Conservation (phyloP, 2,113 vertebrate genomes). For the Boleophthalmus pectinirostris region DNA sequence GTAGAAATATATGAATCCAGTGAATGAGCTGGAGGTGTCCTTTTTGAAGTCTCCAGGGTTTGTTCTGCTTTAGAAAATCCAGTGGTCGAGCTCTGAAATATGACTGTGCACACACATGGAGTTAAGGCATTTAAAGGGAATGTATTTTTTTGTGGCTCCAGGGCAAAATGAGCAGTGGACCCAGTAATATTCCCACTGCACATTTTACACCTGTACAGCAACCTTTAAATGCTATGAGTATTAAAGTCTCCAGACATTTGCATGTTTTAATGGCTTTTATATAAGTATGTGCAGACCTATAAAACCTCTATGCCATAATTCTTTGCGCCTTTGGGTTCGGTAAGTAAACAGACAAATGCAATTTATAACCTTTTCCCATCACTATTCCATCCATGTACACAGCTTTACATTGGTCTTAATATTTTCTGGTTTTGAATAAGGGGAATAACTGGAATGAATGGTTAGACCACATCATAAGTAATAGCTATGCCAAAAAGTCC, state of each 20-base stretch:
- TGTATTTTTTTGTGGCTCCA: background rate
- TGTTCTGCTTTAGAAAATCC: background rate
- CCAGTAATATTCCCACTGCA: background rate
- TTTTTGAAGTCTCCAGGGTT: constrained; percentile 39
- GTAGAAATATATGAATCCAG: constrained; percentile 53
- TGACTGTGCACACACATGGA: background rate
- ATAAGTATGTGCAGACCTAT: constrained; percentile 1
- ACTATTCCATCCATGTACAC: too few species aligned
- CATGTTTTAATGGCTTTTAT: constrained; percentile 5
- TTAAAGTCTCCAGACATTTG: constrained; percentile 3
- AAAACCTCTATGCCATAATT: background rate
- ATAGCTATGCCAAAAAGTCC: too few species aligned
- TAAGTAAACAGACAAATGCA: background rate
- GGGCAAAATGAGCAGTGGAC: constrained; percentile 6
- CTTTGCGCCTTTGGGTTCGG: background rate
- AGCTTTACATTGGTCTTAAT: background rate
- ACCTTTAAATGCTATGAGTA: background rate
- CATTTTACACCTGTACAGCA: constrained; percentile 3
- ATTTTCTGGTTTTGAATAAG: background rate
- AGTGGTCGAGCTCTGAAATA: too few species aligned
- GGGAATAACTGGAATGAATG: background rate
- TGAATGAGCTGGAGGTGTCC: constrained; percentile 23
- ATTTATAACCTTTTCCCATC: background rate
- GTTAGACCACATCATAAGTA: too few species aligned
- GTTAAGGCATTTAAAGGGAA: constrained; percentile 2